Percentiles rank a stretch among this genome's conserved stretches.
These are phyloP conservation scores for Epinephelus cyanopodus DNA, from an alignment of 2,113 vertebrate genomes.

Conservation along the genomic window DNA sequence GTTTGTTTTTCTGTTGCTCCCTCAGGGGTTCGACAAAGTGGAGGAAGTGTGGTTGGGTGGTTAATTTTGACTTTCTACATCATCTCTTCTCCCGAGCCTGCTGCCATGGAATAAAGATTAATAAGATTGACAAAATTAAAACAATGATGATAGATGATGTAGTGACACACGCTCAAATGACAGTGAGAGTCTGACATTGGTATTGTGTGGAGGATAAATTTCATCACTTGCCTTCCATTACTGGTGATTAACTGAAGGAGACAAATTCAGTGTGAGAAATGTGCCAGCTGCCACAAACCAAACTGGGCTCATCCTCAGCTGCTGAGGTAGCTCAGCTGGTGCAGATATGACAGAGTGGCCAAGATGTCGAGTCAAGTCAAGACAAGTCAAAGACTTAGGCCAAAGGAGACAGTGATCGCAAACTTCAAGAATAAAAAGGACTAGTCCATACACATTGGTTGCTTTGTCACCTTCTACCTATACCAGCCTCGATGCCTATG, in stretches of 20 bases:
- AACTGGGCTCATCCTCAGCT: neutral
- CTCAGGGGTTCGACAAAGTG: neutral
- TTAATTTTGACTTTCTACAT: slow-evolving; percentile 6
- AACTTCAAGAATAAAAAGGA: too few species aligned
- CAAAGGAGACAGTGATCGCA: neutral
- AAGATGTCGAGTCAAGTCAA: neutral
- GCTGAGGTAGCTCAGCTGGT: neutral
- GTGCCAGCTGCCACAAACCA: neutral
- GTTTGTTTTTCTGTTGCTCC: slow-evolving; percentile 8
- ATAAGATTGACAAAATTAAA: neutral
- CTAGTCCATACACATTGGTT: too few species aligned
- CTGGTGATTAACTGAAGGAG: neutral
- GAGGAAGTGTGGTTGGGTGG: neutral
- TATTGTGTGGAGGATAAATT: neutral
- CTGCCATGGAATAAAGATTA: neutral
- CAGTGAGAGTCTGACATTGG: neutral
- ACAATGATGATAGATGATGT: neutral
- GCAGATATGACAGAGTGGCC: neutral
- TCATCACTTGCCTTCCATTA: neutral
- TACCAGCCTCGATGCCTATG: too few species aligned
- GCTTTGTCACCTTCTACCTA: too few species aligned
- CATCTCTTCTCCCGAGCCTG: neutral
- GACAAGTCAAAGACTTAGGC: neutral
- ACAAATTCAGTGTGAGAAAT: slow-evolving; percentile 3
- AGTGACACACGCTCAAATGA: neutral